Percentiles rank a stretch among this genome's conserved stretches.
phyloP scores from a whole-genome alignment of 2,797 vertebrate species.

The Megaceryle alcyon region DNA sequence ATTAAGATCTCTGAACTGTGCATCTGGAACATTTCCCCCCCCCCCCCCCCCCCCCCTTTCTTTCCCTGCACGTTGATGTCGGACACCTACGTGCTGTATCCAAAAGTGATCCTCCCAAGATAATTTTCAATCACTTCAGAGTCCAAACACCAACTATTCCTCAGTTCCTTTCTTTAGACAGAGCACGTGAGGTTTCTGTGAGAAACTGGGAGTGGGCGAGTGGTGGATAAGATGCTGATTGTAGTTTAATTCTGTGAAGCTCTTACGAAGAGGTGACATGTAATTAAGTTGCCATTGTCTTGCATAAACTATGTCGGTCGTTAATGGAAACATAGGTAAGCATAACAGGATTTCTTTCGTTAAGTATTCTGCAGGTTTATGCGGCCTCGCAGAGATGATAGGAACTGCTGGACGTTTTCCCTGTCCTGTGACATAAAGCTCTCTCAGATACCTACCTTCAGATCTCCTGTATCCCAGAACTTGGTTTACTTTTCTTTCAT shows the following conservation, averaged over 20 bases:
- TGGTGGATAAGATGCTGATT: not conserved
- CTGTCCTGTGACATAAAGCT: not conserved
- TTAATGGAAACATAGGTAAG: not conserved
- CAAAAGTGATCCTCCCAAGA: not conserved
- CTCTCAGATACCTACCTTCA: not conserved
- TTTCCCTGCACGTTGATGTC: not conserved
- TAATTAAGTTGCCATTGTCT: not conserved
- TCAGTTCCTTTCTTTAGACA: not conserved
- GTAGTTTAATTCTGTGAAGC: not conserved
- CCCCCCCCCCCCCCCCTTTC: not conserved
- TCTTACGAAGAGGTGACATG: not conserved
- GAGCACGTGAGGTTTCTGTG: not conserved
- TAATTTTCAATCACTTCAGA: not conserved
- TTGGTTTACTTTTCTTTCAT: not conserved
- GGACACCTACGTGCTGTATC: not conserved
- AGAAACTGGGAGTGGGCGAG: not conserved
- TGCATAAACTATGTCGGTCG: not conserved
- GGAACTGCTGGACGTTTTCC: not conserved
- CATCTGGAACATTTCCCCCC: not conserved
- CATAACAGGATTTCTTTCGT: not conserved
- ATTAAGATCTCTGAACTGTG: not conserved
- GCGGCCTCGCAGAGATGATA: not conserved
- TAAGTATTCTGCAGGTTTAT: not conserved
- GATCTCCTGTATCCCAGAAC: not conserved
- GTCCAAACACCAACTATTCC: rapidly evolving